Evolutionary conservation across 2,797 vertebrate species (phyloP).

Genomic region (Pipistrellus nathusii): DNA sequence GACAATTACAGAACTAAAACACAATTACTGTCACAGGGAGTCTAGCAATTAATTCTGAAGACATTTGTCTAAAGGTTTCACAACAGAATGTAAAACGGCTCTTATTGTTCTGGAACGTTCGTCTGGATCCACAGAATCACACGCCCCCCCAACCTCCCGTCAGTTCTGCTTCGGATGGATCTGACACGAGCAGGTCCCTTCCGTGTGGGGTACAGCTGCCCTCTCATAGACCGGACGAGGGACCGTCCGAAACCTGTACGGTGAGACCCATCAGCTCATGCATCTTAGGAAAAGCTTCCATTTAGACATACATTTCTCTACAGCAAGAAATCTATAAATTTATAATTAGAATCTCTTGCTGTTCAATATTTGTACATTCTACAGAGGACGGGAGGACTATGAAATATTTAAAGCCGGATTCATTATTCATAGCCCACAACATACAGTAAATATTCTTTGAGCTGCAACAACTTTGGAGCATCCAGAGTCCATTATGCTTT

Average conservation of each 20-base stretch:
- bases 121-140: slow-evolving; percentile 71
- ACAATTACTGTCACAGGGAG: slow-evolving; percentile 90
- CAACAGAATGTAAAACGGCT: slow-evolving; percentile 84
- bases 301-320: slow-evolving; percentile 83
- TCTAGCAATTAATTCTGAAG: slow-evolving; percentile 89
- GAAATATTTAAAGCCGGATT: slow-evolving; percentile 94
- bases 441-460: slow-evolving; percentile 90
- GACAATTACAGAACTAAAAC: slow-evolving; percentile 90
- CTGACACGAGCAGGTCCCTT: slow-evolving; percentile 48
- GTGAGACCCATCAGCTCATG: slow-evolving; percentile 83
- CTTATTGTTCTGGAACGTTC: slow-evolving; percentile 85
- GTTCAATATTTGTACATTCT: slow-evolving; percentile 97
- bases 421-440: slow-evolving; percentile 94
- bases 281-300: slow-evolving; percentile 85
- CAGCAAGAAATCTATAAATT: slow-evolving; percentile 88
- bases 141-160: not conserved
- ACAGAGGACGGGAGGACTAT: slow-evolving; percentile 92
- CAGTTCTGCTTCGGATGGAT: slow-evolving; percentile 55
- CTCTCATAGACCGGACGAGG: slow-evolving; percentile 67
- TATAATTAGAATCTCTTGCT: slow-evolving; percentile 88
- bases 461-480: slow-evolving; percentile 91
- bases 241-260: slow-evolving; percentile 75
- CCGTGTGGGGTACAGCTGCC: slow-evolving; percentile 55
- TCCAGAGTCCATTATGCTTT: slow-evolving; percentile 89
- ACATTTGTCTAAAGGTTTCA: slow-evolving; percentile 88